Base-by-base conservation (phyloP, 2,797 vertebrate genomes). In the Micropoecilia bifurca region DNA sequence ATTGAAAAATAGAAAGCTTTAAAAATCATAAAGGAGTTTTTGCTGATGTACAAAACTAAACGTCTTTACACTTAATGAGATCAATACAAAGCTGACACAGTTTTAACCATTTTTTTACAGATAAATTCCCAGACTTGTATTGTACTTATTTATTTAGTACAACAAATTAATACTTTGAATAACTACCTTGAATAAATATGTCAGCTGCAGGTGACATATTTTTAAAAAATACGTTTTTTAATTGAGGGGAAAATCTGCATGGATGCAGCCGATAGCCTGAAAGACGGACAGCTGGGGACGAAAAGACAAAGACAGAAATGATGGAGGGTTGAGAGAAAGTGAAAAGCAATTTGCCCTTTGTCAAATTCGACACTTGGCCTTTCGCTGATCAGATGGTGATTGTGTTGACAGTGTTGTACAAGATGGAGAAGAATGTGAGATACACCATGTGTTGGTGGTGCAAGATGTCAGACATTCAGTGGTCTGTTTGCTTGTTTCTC, bases 341-440 rank as follows among this genome's bases (percentile, higher is more conserved):
- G 85, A 85, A 86, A 83, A 86, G 83, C 72, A 25, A 85, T 83
- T 87, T 95, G 93, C 89, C 93, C 93, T 95, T 95, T 95, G 92
- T 95, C 93, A 95, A 95, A 95, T 92, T 95, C 92, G 92, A 88
- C 84, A 81, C 83, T 83, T 94, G 94, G 89, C 93, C 95, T 95
- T 94, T 95, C 90, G 85, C 53, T 68, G 71, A 90, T 87, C 85
- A 88, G 88, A 76, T 85, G 85, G 83, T 77, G 84, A 87, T 86
- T 89, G 90, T 81, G 81, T 84, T 82, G 87, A 77, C 73, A 72
- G 78, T 89, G 91, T 85, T 90, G 74, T 80, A 89, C 85, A 82
- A 88, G 87, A 76, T 20, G 1, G 75, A 50, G 85, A 83, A 71
- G 85, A 74, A 82, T 83, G 89, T 89, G 89, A 80, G 84, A 86